Base-by-base conservation (phyloP, 2,888 invertebrate genomes). In the Cremastinae sp. region DNA sequence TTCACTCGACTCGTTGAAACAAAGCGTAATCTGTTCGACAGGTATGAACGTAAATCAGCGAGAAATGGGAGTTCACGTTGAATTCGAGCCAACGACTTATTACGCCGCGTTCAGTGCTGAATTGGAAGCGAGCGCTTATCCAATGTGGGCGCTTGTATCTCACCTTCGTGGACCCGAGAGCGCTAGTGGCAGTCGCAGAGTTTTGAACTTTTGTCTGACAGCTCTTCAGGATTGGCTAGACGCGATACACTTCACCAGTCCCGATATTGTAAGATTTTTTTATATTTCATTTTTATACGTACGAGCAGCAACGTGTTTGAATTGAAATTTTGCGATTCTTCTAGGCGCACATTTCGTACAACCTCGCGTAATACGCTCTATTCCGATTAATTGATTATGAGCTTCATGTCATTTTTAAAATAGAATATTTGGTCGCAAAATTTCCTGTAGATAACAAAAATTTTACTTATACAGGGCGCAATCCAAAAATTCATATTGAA, bases 101-200 rank as follows among this genome's bases (percentile, higher is more conserved):
- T 98, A 98, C 91, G 97, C 98, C 54, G 98, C 98, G 34, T 99
- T 98, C 91, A 97, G 97, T 76, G 98, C 98, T 81, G 98, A 99
- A 91, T 91, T 98, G 82, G 98, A 99, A 91, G 97, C 98, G 20
- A 97, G 97, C 84, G 97, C 98, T 10, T 97, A 98, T 91, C 98
- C 98, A 0, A 97, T 98, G 98, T 98, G 98, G 98, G 97, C 97
- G 10, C 93, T 98, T 72, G 95, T 98, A 66, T 95, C 95, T 51
- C 98, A 98, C 91, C 92, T 97, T 38, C 93, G 94, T 75, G 95
- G 94, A 85, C 92, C 93, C 7, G 92, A 92, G 79, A 95, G 95
- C 84, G 95, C 95, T 18, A 92, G 93, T 79, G 92, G 96, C 45
- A 96, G 96, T 58, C 93, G 93, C 80, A 93, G 95, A 81, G 94